These are phyloP conservation scores for Tuta absoluta DNA, from an alignment of 2,888 invertebrate genomes.

Conservation along the genomic window DNA sequence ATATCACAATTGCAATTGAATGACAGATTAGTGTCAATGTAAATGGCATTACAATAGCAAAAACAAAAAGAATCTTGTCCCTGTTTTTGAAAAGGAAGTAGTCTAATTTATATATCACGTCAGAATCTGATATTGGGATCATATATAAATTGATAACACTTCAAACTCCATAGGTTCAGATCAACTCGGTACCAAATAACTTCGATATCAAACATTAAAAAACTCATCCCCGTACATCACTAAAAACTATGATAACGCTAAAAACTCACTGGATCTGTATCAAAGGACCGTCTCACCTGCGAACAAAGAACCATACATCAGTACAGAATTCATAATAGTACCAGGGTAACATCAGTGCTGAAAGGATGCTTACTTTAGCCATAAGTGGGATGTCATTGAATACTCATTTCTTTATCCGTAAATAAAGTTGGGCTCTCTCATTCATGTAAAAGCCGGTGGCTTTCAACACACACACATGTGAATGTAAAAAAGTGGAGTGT, in stretches of 20 bases:
- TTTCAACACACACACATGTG: slow-evolving; percentile 48
- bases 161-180: too few relatives aligned
- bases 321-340: too few relatives aligned
- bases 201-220: background rate
- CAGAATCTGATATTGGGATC: too few relatives aligned
- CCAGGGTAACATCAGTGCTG: slow-evolving; percentile 41
- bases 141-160: too few relatives aligned
- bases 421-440: slow-evolving; percentile 54
- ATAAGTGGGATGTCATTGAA: slow-evolving; percentile 41
- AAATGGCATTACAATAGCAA: too few relatives aligned
- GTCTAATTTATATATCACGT: too few relatives aligned
- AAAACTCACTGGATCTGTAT: slow-evolving; percentile 39
- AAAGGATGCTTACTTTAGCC: slow-evolving; percentile 35
- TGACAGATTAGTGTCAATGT: too few relatives aligned
- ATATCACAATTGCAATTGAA: too few relatives aligned
- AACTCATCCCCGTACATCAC: background rate
- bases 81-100: too few relatives aligned
- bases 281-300: slow-evolving; percentile 39
- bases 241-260: slow-evolving; percentile 13
- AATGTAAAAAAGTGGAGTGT: background rate
- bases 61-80: too few relatives aligned
- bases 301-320: slow-evolving; percentile 47
- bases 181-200: too few relatives aligned
- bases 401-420: slow-evolving; percentile 44
- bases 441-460: slow-evolving; percentile 53